Evolutionary conservation across 2,888 invertebrate genomes (phyloP), one percentile per base, ranked within the genome.

Genomic region (Ptilodon capucinus): DNA sequence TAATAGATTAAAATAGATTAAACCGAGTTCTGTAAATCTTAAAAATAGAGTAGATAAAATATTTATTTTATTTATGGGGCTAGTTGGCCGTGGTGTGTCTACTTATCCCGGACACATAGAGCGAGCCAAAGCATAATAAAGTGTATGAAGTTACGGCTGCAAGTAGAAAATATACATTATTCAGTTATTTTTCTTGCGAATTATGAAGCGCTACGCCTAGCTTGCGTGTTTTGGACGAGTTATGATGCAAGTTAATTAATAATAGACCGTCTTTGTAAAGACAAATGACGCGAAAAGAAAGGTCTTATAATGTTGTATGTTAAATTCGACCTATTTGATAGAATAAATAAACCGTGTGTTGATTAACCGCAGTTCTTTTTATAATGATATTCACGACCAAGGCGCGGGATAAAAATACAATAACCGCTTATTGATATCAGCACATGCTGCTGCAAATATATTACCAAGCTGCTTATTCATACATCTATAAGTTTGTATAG

Each of bases 111-210:
- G 58, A 69, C 61, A 60, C 58, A 65, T 63, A 68, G 62, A 71
- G 64, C 58, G 60, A 64, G 53, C 48, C 48, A 68, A 68, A 68
- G 65, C 74, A 74, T 78, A 21, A 68, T 78, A 21, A 69, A 68
- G 61, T 73, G 70, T 74, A 71, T 70, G 64, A 73, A 75, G 67
- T 75, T 68, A 72, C 68, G 68, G 61, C 58, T 69, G 60, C 70
- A 71, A 74, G 61, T 75, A 72, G 68, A 76, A 68, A 72, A 68
- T 69, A 79, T 81, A 75, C 79, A 83, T 84, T 76, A 86, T 86
- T 83, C 84, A 85, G 74, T 71, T 59, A 76, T 74, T 76, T 77
- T 81, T 86, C 82, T 85, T 82, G 77, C 77, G 74, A 81, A 75
- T 75, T 81, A 79, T 67, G 74, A 77, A 78, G 79, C 76, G 76